Evolutionary conservation across 2,888 invertebrate genomes (phyloP).

Genomic region (Heliconius sara): DNA sequence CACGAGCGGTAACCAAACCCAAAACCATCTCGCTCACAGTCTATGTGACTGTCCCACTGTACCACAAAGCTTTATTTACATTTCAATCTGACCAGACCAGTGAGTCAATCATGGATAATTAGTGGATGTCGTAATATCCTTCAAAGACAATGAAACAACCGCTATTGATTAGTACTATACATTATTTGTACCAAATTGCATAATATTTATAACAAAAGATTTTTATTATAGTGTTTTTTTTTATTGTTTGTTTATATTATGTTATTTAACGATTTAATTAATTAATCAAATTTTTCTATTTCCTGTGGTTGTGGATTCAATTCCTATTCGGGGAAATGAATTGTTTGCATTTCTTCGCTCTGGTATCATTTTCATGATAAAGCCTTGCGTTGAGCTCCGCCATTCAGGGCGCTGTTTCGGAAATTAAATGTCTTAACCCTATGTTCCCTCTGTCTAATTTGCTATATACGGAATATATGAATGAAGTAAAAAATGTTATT

Average conservation of each 20-base stretch:
- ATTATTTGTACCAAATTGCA: slow-evolving; percentile 35
- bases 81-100: slow-evolving; percentile 28
- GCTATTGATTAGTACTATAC: slow-evolving; percentile 34
- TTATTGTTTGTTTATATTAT: neutral
- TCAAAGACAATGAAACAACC: slow-evolving; percentile 47
- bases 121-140: slow-evolving; percentile 47
- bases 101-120: slow-evolving; percentile 44
- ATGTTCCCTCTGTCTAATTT: neutral
- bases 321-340: no score
- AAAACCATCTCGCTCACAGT: neutral
- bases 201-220: slow-evolving; percentile 18
- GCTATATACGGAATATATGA: neutral
- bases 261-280: neutral
- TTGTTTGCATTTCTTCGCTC: no score
- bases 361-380: no score
- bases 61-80: slow-evolving; percentile 1
- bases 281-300: neutral
- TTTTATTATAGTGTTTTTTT: neutral
- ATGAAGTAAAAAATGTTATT: neutral
- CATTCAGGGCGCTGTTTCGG: no score
- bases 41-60: neutral
- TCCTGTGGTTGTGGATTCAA: no score
- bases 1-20: neutral
- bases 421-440: neutral
- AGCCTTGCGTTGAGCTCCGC: no score